Evolutionary conservation across 2,797 vertebrate genomes (phyloP).

Genomic region (Amphiprion clarkii): DNA sequence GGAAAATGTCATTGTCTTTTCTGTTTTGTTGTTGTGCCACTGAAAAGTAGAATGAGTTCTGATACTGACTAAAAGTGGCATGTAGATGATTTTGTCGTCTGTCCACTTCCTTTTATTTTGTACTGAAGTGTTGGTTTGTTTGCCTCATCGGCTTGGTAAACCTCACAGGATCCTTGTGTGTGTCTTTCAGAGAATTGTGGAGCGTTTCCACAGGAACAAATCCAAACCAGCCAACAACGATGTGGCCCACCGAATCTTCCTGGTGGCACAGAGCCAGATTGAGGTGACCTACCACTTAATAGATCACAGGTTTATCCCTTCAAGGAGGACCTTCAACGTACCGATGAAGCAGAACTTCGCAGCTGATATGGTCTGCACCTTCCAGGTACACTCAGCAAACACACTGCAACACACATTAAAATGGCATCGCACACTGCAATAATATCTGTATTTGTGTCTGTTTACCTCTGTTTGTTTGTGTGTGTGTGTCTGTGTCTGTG

Average conservation of each 20-base stretch:
- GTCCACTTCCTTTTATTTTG: too few species aligned
- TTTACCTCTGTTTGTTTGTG: too few species aligned
- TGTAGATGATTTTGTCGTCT: too few species aligned
- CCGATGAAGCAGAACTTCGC: neutral
- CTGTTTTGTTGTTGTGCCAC: too few species aligned
- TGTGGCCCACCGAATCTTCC: constrained; percentile 69
- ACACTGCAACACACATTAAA: neutral
- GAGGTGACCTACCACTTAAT: neutral
- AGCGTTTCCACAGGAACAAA: constrained; percentile 71
- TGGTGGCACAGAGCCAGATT: constrained; percentile 6
- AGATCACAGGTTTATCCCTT: neutral
- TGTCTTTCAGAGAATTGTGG: constrained; percentile 62
- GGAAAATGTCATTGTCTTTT: too few species aligned
- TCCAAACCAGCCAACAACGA: constrained; percentile 62
- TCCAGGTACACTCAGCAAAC: constrained; percentile 54
- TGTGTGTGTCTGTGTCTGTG: neutral
- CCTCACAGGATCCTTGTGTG: neutral
- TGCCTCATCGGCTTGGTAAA: too few species aligned
- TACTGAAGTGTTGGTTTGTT: too few species aligned
- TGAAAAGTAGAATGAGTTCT: too few species aligned
- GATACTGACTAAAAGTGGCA: too few species aligned
- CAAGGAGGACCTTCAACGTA: constrained; percentile 15
- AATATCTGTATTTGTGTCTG: neutral
- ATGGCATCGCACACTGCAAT: neutral
- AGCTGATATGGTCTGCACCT: constrained; percentile 40